phyloP scores from a whole-genome alignment of 2,888 invertebrate genomes.

The Ligdia adustata region DNA sequence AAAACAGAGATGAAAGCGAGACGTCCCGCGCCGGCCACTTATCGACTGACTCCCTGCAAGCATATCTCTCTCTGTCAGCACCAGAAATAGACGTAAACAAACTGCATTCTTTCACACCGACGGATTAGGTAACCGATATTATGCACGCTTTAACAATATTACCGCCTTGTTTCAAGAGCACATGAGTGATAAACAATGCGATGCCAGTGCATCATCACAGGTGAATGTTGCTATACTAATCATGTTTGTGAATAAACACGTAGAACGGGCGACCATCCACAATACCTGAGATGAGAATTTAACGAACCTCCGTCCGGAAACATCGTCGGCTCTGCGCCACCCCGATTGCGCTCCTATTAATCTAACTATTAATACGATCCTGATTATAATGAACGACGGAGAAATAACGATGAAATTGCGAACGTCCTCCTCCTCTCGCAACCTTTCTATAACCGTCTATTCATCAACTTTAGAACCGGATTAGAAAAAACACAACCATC shows the following conservation, averaged over 20 bases:
- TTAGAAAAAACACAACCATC: constrained; percentile 38
- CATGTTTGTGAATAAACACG: constrained; percentile 34
- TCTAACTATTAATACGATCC: constrained; percentile 29
- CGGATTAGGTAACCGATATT: constrained; percentile 15
- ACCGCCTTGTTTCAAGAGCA: background rate
- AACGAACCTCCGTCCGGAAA: constrained; percentile 42
- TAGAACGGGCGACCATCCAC: constrained; percentile 26
- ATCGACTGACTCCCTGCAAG: constrained; percentile 71
- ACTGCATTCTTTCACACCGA: constrained; percentile 42
- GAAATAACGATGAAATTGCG: constrained; percentile 15
- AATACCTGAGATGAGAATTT: constrained; percentile 43
- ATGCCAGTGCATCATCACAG: constrained; percentile 5
- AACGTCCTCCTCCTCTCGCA: background rate
- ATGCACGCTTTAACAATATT: background rate
- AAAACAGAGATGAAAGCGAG: constrained; percentile 72
- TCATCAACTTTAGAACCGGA: constrained; percentile 20
- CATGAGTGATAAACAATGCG: constrained; percentile 8
- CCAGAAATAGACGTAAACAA: constrained; percentile 71
- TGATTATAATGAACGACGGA: constrained; percentile 11
- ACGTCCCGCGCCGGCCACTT: constrained; percentile 75
- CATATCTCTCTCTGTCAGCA: constrained; percentile 73
- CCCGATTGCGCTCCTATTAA: constrained; percentile 42
- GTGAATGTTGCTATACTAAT: constrained; percentile 23
- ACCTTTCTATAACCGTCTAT: background rate
- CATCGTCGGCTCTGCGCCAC: constrained; percentile 35